phyloP scores from a whole-genome alignment of 2,888 invertebrate genomes.

The Herminia tarsipennalis region DNA sequence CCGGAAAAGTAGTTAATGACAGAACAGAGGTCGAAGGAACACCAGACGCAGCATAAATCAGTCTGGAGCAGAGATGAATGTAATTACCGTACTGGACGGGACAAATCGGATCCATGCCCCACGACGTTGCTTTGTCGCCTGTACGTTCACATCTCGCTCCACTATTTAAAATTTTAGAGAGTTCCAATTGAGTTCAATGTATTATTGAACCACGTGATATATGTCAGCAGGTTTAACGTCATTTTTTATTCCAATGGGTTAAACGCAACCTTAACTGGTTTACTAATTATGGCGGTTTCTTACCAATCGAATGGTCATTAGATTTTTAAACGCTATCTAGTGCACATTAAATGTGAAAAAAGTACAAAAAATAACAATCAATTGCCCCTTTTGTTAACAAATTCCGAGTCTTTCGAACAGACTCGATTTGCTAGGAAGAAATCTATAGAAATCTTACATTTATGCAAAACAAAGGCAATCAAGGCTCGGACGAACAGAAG shows the following conservation, averaged over 20 bases:
- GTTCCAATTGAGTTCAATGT: too few species aligned
- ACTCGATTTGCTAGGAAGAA: conserved; percentile 77
- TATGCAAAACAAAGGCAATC: conserved; percentile 86
- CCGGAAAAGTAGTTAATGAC: conserved; percentile 78
- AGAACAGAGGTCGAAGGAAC: conserved; percentile 59
- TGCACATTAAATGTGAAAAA: conserved; percentile 34
- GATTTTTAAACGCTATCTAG: too few species aligned
- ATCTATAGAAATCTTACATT: conserved; percentile 85
- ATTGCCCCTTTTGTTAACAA: conserved; percentile 73
- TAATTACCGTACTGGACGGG: conserved; percentile 67
- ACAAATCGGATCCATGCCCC: conserved; percentile 61
- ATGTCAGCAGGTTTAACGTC: too few species aligned
- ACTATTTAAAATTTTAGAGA: too few species aligned
- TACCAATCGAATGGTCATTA: too few species aligned
- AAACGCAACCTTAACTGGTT: too few species aligned
- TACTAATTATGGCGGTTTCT: too few species aligned
- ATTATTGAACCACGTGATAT: too few species aligned
- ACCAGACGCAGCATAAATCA: conserved; percentile 67
- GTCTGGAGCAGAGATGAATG: conserved; percentile 73
- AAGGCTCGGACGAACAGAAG: conserved; percentile 84
- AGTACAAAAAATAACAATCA: conserved; percentile 63
- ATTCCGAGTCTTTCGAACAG: conserved; percentile 74
- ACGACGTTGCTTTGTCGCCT: conserved; percentile 46
- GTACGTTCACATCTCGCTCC: not conserved
- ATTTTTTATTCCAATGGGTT: too few species aligned